A percentile compares a stretch with the other conserved stretches of the same genome.
Conservation (phyloP, 2,797 vertebrate genomes). For the Semotilus atromaculatus region DNA sequence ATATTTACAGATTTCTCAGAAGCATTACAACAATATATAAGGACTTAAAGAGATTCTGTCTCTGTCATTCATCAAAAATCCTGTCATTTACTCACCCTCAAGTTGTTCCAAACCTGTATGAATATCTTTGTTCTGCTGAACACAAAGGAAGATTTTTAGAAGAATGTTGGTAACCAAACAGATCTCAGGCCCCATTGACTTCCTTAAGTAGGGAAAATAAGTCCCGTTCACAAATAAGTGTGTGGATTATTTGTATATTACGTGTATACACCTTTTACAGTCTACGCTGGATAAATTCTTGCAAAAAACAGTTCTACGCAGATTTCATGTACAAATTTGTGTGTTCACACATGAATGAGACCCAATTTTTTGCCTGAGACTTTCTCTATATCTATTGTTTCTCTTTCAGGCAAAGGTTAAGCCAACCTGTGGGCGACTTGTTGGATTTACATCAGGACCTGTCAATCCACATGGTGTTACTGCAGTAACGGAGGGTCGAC, state of each 20-base stretch:
- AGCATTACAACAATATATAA: not conserved
- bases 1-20: not conserved
- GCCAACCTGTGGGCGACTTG: slow-evolving; percentile 90
- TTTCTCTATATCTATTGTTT: not conserved
- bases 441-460: slow-evolving; percentile 91
- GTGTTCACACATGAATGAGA: not conserved
- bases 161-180: no score
- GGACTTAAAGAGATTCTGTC: no score
- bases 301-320: not conserved
- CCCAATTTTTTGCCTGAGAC: not conserved
- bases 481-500: slow-evolving; percentile 85
- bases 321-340: not conserved
- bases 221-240: not conserved
- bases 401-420: slow-evolving; percentile 83
- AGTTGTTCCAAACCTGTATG: no score
- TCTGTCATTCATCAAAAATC: no score
- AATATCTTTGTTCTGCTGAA: no score
- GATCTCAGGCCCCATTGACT: no score
- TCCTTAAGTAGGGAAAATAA: not conserved
- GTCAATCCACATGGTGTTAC: slow-evolving; percentile 93
- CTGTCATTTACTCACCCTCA: no score
- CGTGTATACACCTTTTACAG: no score
- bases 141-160: no score
- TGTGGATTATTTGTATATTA: not conserved
- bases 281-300: not conserved